Evolutionary conservation across 37 sponge, comb jelly and placozoan genomes (phyloP), one percentile per base, ranked within the genome.

Genomic region (Hexactinellida sp.): DNA sequence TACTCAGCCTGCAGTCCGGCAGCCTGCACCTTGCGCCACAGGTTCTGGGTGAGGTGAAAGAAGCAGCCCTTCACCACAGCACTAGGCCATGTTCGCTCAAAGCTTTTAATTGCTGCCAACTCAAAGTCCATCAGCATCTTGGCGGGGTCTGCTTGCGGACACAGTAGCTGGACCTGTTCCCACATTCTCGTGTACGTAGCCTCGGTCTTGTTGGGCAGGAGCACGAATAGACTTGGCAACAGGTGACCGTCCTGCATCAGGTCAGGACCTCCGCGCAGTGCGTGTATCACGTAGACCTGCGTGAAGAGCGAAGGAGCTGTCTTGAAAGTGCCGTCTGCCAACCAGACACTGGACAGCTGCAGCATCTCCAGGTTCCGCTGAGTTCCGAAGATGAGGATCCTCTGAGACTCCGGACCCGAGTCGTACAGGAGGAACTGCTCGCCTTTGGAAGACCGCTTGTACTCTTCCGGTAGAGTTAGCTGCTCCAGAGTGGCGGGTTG

Each of bases 121-220:
- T 63, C 76, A 63, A 63, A 63, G 76, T 63, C 76, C 76, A 63
- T 23, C 5, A 63, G 76, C 76, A 63, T 63, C 76, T 63, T 3
- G 3, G 25, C 32, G 34, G 76, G 76, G 32, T 63, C 32, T 7
- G 76, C 76, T 32, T 32, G 76, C 34, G 76, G 76, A 10, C 76
- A 63, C 21, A 63, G 76, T n/a, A 63, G 76, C 32, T 23, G 76
- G 21, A 63, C 34, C 30, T 63, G 76, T n/a, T 63, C 28, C 76
- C 76, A 63, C 76, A 63, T 63, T 28, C 34, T 63, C 30, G 5
- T 23, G 76, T 63, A 63, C 19, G 76, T 28, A 63, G 76, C 76
- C 76, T 63, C 76, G 1, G 76, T 63, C 30, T n/a, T 63, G 30
- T 63, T 63, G 28, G 76, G 34, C 28, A 63, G 76, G 3, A 63